These are phyloP conservation scores for Sus scrofa DNA, from an alignment of 2,113 vertebrate genomes.

Conservation along the genomic window DNA sequence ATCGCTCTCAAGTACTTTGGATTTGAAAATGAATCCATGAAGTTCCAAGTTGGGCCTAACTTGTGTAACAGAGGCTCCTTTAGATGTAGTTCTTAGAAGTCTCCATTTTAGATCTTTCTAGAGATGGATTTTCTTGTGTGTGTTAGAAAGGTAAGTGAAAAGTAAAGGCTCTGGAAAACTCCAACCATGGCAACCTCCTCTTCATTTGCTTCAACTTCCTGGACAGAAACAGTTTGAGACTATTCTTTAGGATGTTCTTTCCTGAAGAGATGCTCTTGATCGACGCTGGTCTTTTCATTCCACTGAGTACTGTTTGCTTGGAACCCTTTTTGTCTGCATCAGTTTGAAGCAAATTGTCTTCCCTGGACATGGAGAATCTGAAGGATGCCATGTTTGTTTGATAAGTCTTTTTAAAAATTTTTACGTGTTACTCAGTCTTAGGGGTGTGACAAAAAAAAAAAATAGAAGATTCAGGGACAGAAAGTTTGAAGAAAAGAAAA, in stretches of 20 bases:
- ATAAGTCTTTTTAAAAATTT: background rate
- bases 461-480: background rate
- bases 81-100: constrained; percentile 55
- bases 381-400: background rate
- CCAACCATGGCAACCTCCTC: background rate
- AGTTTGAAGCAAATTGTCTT: background rate
- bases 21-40: constrained; percentile 48
- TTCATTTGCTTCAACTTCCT: constrained; percentile 31
- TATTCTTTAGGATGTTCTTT: background rate
- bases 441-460: background rate
- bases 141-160: constrained; percentile 18
- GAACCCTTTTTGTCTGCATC: background rate
- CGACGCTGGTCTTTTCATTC: background rate
- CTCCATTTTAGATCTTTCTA: constrained; percentile 12
- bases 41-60: constrained; percentile 21
- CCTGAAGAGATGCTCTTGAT: background rate
- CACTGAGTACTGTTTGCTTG: background rate
- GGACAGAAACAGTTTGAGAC: background rate
- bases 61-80: constrained; percentile 28
- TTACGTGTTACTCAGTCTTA: background rate
- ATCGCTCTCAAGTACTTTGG: constrained; percentile 29
- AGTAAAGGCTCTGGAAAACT: background rate
- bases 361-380: background rate
- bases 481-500: background rate
- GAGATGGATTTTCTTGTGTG: constrained; percentile 37